These are phyloP conservation scores for Lineus longissimus DNA, from an alignment of 1,140 invertebrate genomes.

Conservation along the genomic window DNA sequence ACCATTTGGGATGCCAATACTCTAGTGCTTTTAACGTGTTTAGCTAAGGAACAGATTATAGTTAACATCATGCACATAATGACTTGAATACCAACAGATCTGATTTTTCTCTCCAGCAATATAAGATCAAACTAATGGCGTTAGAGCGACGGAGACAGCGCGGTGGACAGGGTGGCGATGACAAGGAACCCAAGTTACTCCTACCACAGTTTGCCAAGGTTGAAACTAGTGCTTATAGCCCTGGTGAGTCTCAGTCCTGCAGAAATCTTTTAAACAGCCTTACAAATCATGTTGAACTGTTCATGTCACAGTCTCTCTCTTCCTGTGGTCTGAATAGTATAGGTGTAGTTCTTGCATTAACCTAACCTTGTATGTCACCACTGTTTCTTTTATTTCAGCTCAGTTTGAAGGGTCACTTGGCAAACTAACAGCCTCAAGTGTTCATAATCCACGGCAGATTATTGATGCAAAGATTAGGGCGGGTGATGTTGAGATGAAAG, in stretches of 20 bases:
- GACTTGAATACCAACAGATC: too few relatives aligned
- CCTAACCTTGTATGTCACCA: too few relatives aligned
- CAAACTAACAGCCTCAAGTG: constrained; percentile 63
- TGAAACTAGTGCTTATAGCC: constrained; percentile 47
- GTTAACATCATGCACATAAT: too few relatives aligned
- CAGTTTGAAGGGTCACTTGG: constrained; percentile 91
- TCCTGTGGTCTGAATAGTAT: too few relatives aligned
- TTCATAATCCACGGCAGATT: constrained; percentile 85
- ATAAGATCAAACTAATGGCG: constrained; percentile 45
- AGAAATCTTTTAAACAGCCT: neutral
- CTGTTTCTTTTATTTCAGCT: constrained; percentile 60
- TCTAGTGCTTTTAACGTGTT: too few relatives aligned
- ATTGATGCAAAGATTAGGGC: constrained; percentile 74
- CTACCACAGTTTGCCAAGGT: constrained; percentile 47
- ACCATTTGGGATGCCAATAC: too few relatives aligned
- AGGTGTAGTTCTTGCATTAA: too few relatives aligned
- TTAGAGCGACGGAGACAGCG: constrained; percentile 30
- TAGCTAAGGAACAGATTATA: too few relatives aligned
- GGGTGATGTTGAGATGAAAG: constrained; percentile 36
- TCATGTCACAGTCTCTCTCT: neutral
- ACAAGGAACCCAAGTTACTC: constrained; percentile 41
- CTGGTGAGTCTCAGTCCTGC: constrained; percentile 33
- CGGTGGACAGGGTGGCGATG: constrained; percentile 19
- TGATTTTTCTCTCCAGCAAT: constrained; percentile 27
- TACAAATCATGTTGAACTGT: neutral